Evolutionary conservation across 2,888 invertebrate genomes (phyloP).

Genomic region (Thumatha senex): DNA sequence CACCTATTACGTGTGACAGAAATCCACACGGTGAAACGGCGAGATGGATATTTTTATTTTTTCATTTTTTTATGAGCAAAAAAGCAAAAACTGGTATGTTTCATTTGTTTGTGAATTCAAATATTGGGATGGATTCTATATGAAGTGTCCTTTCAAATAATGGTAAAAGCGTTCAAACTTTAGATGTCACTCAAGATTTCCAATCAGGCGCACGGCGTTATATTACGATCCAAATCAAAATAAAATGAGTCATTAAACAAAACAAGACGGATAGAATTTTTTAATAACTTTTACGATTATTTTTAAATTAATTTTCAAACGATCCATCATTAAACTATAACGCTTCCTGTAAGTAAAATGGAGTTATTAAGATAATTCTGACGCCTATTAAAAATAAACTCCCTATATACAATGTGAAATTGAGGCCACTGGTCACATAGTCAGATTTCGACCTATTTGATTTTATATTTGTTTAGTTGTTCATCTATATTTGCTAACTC

Average conservation of each 20-base stretch:
- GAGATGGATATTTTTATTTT: too few relatives aligned
- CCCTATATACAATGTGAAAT: conserved; percentile 6
- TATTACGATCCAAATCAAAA: background rate
- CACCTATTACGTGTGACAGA: too few relatives aligned
- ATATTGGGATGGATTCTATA: too few relatives aligned
- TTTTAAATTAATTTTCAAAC: conserved; percentile 3
- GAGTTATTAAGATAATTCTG: conserved; percentile 9
- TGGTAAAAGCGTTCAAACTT: too few relatives aligned
- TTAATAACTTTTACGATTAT: background rate
- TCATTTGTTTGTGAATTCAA: too few relatives aligned
- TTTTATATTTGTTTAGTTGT: background rate
- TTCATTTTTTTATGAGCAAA: too few relatives aligned
- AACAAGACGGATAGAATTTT: background rate
- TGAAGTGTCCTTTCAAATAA: too few relatives aligned
- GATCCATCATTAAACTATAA: conserved; percentile 8
- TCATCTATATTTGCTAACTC: too few relatives aligned
- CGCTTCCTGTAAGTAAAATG: conserved; percentile 7
- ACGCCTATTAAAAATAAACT: conserved; percentile 8
- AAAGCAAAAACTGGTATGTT: too few relatives aligned
- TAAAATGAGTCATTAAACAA: background rate
- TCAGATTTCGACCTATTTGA: background rate
- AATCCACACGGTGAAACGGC: too few relatives aligned
- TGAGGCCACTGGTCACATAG: conserved; percentile 2
- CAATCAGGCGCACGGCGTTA: too few relatives aligned
- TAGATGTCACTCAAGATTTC: too few relatives aligned